Percentiles rank a stretch among this genome's conserved stretches.
phyloP scores from a whole-genome alignment of 37 sponge, comb jelly and placozoan genomes.

The Crambe crambe region DNA sequence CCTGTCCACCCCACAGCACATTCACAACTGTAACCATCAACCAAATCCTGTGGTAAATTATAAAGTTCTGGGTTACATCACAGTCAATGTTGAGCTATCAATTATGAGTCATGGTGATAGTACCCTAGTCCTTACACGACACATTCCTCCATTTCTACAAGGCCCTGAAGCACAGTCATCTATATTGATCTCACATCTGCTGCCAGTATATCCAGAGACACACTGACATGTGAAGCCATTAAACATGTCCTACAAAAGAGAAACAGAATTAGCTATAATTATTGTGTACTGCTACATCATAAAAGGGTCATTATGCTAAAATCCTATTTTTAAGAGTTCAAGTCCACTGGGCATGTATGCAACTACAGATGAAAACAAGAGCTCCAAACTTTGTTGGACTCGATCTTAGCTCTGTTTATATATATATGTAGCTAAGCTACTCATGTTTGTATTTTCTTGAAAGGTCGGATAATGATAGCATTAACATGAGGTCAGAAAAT shows the following conservation, averaged over 20 bases:
- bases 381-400: no score
- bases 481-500: no score
- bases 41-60: neutral
- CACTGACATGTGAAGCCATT: conserved; percentile 35
- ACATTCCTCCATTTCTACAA: conserved; percentile 37
- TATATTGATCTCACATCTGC: conserved; percentile 33
- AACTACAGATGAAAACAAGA: no score
- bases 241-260: conserved; percentile 31
- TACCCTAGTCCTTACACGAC: conserved; percentile 10
- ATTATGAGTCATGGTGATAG: neutral
- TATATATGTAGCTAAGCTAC: no score
- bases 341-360: no score
- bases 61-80: neutral
- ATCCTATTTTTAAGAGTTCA: no score
- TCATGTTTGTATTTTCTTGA: no score
- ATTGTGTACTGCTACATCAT: no score
- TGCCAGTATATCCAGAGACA: conserved; percentile 39
- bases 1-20: conserved; percentile 32
- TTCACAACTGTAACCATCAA: neutral
- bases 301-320: no score
- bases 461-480: no score
- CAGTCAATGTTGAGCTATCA: neutral
- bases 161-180: conserved; percentile 21
- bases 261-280: neutral
- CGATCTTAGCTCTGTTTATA: no score